Evolutionary conservation across 2,888 invertebrate species (phyloP), one percentile per base, ranked within the genome.

Genomic region (Hydropsyche betteni): DNA sequence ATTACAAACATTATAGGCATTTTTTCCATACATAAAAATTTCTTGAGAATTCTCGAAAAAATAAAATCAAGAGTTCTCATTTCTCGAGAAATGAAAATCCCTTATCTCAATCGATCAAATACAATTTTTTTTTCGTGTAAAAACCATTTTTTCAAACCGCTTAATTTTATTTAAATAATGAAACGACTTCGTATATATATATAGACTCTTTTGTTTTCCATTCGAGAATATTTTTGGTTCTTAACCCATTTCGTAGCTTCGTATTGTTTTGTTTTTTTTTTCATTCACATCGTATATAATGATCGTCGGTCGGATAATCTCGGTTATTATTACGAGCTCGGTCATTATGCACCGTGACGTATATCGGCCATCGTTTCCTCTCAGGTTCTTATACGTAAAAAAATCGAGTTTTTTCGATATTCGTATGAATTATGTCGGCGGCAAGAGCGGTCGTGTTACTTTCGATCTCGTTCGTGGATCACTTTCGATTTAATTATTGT

Each of bases 391-490:
- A 44, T 8, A 8, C 44, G 1, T 2, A 10, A 44, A 44, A 44
- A 44, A 44, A 44, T 44, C 2, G 10, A 8, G 10, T 44, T 44
- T 44, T 44, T 44, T 44, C 44, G 44, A 44, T 8, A 44, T 44
- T 10, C 44, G 44, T 10, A 44, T 44, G 6, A 44, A 44, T 24
- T 24, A 24, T 24, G 24, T 24, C 24, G 24, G 24, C 2, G 24
- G 24, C 6, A 44, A 44, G 10, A 44, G 10, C 5, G 34, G 12
- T 64, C 36, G 51, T 69, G 16, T 44, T 8, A 69, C 69, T 69
- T 69, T 69, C 69, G 50, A 36, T 69, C 50, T 69, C 69, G 69
- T 51, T 12, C 4, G 69, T n/a, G 68, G 38, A 69, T 69, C 69
- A 50, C 51, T 50, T 69, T 69, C 69, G 24, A 34, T 5, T 61